Percentiles rank a stretch among this genome's conserved stretches.
phyloP scores from a whole-genome alignment of 64 coral and sea anemone genomes.

The Platygyra sinensis region DNA sequence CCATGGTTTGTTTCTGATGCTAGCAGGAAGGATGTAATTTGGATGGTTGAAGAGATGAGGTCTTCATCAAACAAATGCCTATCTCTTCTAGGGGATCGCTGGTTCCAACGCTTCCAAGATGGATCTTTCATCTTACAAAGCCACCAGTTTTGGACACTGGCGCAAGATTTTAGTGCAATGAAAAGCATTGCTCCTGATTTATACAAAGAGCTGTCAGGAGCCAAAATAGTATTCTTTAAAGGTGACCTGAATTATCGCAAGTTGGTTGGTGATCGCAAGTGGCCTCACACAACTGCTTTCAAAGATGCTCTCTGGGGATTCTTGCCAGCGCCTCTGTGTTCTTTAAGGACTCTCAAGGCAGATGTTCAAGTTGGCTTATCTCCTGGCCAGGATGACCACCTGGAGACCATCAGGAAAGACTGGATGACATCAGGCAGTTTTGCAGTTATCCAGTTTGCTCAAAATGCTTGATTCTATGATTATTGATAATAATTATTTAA shows the following conservation, averaged over 20 bases:
- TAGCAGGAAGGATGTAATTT: slow-evolving; percentile 67
- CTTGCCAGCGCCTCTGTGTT: slow-evolving; percentile 79
- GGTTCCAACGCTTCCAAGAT: slow-evolving; percentile 69
- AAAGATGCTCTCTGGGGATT: slow-evolving; percentile 87
- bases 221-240: slow-evolving; percentile 94
- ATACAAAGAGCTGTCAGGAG: slow-evolving; percentile 76
- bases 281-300: slow-evolving; percentile 78
- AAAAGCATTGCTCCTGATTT: slow-evolving; percentile 56
- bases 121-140: slow-evolving; percentile 77
- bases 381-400: slow-evolving; percentile 61
- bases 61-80: slow-evolving; percentile 54
- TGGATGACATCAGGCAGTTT: slow-evolving; percentile 95
- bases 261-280: slow-evolving; percentile 93
- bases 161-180: slow-evolving; percentile 94
- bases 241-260: slow-evolving; percentile 98
- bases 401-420: slow-evolving; percentile 62
- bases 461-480: not conserved
- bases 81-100: slow-evolving; percentile 61
- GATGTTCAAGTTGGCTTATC: slow-evolving; percentile 89
- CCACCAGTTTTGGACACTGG: slow-evolving; percentile 84
- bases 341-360: slow-evolving; percentile 88
- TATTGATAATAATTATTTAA: not conserved
- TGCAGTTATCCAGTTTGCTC: slow-evolving; percentile 85
- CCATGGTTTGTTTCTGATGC: slow-evolving; percentile 99
- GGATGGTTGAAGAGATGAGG: slow-evolving; percentile 76